Conservation (phyloP, 2,113 vertebrate genomes). For the Halcyon senegalensis region DNA sequence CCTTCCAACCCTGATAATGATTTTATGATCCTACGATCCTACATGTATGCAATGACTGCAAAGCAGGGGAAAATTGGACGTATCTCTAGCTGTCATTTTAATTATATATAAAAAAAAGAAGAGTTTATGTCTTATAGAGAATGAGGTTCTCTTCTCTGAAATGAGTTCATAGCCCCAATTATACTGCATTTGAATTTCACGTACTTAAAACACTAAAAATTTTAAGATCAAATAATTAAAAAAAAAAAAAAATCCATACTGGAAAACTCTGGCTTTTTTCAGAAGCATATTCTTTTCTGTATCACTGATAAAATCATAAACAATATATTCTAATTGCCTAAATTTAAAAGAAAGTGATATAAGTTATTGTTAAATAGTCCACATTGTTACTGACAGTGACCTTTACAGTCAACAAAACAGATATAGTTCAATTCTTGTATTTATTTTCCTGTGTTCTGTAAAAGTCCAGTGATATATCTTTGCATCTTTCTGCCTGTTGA, state of each 20-base stretch:
- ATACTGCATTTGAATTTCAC: background rate
- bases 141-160: background rate
- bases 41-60: background rate
- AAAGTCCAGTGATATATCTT: background rate
- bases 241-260: background rate
- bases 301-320: background rate
- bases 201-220: background rate
- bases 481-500: background rate
- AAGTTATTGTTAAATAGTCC: background rate
- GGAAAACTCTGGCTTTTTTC: background rate
- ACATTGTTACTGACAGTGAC: background rate
- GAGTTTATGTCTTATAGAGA: background rate
- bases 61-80: background rate
- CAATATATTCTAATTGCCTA: background rate
- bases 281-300: background rate
- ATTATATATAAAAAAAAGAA: background rate
- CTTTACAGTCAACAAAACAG: background rate
- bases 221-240: background rate
- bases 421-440: background rate
- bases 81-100: background rate
- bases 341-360: background rate
- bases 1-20: too few relatives aligned
- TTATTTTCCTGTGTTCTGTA: background rate
- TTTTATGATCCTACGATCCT: background rate
- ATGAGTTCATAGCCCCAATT: background rate